Conservation (phyloP, 2,888 invertebrate genomes). For the Oligia strigilis region DNA sequence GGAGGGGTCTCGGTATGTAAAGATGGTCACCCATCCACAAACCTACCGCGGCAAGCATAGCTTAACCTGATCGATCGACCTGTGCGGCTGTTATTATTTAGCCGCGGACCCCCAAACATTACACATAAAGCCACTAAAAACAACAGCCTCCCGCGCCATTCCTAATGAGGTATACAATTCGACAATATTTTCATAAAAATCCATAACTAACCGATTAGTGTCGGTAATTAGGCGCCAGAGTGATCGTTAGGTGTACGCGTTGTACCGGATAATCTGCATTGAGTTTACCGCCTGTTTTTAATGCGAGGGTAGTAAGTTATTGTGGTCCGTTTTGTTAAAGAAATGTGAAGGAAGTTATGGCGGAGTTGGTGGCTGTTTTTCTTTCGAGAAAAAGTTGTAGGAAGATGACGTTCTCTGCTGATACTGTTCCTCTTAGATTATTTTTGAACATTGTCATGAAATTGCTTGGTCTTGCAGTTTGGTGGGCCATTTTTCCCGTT, state of each 20-base stretch:
- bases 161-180: constrained; percentile 9
- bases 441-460: not conserved
- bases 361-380: not conserved
- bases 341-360: constrained; percentile 10
- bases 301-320: constrained; percentile 20
- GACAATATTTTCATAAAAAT: constrained; percentile 38
- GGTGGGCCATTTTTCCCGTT: not conserved
- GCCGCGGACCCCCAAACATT: too few relatives aligned
- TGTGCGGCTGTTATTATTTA: too few relatives aligned
- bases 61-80: too few relatives aligned
- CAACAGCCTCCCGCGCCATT: not conserved
- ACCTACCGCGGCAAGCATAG: too few relatives aligned
- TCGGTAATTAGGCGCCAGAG: constrained; percentile 58
- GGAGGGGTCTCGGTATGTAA: too few relatives aligned
- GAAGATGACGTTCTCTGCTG: too few relatives aligned
- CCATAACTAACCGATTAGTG: constrained; percentile 50
- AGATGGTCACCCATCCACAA: too few relatives aligned
- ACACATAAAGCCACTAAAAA: not conserved
- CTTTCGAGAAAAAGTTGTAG: not conserved
- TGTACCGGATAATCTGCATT: constrained; percentile 45
- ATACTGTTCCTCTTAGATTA: not conserved
- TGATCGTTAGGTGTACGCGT: constrained; percentile 57
- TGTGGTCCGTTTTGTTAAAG: constrained; percentile 10
- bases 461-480: not conserved
- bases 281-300: constrained; percentile 37